Conservation (phyloP, 1,140 invertebrate species). For the Polypedilum pembai region DNA sequence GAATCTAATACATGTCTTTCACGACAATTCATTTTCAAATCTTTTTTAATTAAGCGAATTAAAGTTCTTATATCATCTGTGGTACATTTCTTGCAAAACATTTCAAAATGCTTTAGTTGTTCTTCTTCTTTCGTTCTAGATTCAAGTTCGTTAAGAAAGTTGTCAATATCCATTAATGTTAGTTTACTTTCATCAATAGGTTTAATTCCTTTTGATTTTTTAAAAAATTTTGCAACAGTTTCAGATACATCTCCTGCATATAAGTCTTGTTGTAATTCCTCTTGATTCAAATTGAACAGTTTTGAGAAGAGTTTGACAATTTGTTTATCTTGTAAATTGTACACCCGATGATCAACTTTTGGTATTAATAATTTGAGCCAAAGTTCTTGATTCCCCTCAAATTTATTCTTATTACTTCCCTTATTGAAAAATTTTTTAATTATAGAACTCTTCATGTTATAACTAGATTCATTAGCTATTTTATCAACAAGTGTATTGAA, state of each 20-base stretch:
- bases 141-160: slow-evolving; percentile 63
- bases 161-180: slow-evolving; percentile 69
- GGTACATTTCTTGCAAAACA: slow-evolving; percentile 70
- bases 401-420: slow-evolving; percentile 46
- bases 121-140: slow-evolving; percentile 80
- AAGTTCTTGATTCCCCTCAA: slow-evolving; percentile 68
- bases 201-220: slow-evolving; percentile 52
- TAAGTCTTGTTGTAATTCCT: slow-evolving; percentile 77
- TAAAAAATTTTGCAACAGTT: slow-evolving; percentile 75
- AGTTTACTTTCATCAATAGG: slow-evolving; percentile 63
- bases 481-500: slow-evolving; percentile 71
- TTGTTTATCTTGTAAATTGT: slow-evolving; percentile 89
- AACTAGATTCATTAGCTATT: slow-evolving; percentile 67
- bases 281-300: slow-evolving; percentile 63
- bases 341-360: slow-evolving; percentile 70
- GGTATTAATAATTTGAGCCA: slow-evolving; percentile 83
- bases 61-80: slow-evolving; percentile 73
- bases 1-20: slow-evolving; percentile 84
- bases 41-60: slow-evolving; percentile 81
- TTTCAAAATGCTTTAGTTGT: slow-evolving; percentile 66
- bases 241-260: slow-evolving; percentile 80
- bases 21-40: slow-evolving; percentile 84
- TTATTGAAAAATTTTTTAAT: slow-evolving; percentile 52
- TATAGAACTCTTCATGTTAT: slow-evolving; percentile 72
- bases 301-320: slow-evolving; percentile 80